Conservation (phyloP, 2,113 vertebrate genomes). For the Columbina picui region DNA sequence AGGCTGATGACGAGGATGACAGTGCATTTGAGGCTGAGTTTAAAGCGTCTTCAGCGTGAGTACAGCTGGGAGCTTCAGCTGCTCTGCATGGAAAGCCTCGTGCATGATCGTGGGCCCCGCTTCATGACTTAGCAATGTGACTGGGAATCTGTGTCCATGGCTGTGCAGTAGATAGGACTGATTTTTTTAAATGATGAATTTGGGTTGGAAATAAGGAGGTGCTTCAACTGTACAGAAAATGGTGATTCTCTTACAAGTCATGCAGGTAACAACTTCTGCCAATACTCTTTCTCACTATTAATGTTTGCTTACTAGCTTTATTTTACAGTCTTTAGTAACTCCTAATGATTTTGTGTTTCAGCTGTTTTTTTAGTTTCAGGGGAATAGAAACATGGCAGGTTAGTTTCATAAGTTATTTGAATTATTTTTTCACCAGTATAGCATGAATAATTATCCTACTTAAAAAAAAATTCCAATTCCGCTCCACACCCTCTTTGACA, state of each 20-base stretch:
- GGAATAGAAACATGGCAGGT: neutral
- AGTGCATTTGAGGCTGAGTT: slow-evolving; percentile 29
- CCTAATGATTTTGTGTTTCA: neutral
- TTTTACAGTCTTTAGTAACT: neutral
- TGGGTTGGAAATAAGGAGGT: neutral
- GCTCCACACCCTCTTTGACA: neutral
- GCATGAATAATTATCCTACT: neutral
- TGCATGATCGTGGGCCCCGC: neutral
- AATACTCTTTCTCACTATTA: neutral
- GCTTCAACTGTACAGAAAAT: neutral
- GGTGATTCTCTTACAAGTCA: neutral
- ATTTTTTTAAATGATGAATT: neutral
- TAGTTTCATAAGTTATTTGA: neutral
- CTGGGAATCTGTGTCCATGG: neutral
- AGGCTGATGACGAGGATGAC: slow-evolving; percentile 13
- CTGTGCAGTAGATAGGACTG: neutral
- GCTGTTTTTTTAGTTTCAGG: neutral
- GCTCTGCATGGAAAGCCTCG: neutral
- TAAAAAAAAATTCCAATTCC: neutral
- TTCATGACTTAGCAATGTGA: neutral
- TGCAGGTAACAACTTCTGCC: neutral
- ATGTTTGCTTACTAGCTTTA: neutral
- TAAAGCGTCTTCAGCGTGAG: slow-evolving; percentile 42
- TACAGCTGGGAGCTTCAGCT: neutral
- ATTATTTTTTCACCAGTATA: neutral